phyloP scores from a whole-genome alignment of 2,113 vertebrate genomes.

The Rafetus swinhoei region DNA sequence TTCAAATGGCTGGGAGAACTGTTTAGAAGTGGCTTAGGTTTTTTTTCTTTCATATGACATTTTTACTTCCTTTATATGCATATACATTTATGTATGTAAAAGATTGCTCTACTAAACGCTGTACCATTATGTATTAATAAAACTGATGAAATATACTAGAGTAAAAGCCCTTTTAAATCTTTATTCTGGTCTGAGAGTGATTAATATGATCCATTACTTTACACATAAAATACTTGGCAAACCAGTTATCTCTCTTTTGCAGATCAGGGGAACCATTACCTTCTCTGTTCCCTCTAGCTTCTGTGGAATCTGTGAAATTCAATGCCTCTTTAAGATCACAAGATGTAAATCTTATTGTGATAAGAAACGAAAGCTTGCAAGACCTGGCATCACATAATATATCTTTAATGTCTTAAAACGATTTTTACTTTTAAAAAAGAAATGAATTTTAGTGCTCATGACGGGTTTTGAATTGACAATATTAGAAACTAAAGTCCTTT shows the following conservation, averaged over 20 bases:
- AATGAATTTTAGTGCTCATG: neutral
- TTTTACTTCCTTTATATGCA: neutral
- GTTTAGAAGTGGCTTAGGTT: neutral
- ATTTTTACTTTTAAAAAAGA: neutral
- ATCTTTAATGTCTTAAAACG: neutral
- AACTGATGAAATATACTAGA: neutral
- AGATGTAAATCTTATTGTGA: constrained; percentile 33
- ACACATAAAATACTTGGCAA: constrained; percentile 25
- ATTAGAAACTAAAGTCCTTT: neutral
- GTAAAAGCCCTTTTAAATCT: constrained; percentile 10
- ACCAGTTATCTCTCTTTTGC: constrained; percentile 24
- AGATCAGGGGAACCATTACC: neutral
- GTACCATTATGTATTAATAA: neutral
- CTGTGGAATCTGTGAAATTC: constrained; percentile 3
- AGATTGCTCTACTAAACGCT: neutral
- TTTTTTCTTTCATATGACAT: neutral
- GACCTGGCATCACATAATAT: neutral
- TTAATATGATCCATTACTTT: constrained; percentile 43
- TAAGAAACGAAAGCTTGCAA: constrained; percentile 22
- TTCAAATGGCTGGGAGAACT: neutral
- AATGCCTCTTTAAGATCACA: constrained; percentile 11
- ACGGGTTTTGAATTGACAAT: neutral
- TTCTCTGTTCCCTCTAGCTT: neutral
- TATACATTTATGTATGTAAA: accelerated
- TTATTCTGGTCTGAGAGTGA: neutral